A percentile compares a stretch with the other conserved stretches of the same genome.
Evolutionary conservation across 2,113 vertebrate genomes (phyloP).

Genomic region (Ploceus nigricollis): DNA sequence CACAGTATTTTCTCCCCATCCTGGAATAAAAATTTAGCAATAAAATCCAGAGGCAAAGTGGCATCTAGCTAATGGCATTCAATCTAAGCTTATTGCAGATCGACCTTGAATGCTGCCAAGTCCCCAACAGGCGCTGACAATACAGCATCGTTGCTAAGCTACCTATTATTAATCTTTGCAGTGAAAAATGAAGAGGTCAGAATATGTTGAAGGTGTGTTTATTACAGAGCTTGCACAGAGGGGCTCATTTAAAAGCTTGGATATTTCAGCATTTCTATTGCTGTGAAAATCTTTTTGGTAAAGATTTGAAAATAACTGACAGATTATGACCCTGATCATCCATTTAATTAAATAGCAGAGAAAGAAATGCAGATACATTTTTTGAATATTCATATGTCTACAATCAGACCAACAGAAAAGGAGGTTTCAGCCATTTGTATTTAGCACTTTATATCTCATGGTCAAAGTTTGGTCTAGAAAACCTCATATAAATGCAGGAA

Average conservation of each 20-base stretch:
- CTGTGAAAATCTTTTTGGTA: background rate
- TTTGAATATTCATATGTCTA: background rate
- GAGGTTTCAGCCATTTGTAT: background rate
- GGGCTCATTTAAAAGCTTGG: constrained; percentile 44
- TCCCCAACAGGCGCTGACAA: constrained; percentile 42
- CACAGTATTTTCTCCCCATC: background rate
- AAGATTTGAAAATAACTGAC: background rate
- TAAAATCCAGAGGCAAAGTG: constrained; percentile 54
- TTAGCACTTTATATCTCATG: background rate
- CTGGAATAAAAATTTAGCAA: constrained; percentile 38
- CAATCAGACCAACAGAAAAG: background rate
- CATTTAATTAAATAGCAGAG: background rate
- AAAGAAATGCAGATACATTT: background rate
- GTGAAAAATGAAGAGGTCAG: constrained; percentile 67
- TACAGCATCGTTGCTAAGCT: constrained; percentile 75
- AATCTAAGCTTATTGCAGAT: constrained; percentile 49
- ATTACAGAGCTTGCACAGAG: constrained; percentile 21
- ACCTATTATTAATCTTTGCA: constrained; percentile 68
- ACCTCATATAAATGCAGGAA: background rate
- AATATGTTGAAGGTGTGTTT: constrained; percentile 54
- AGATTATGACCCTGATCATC: background rate
- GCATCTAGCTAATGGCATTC: constrained; percentile 56
- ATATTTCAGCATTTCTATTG: background rate
- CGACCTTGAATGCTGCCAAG: constrained; percentile 70
- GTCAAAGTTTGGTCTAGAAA: background rate